Conservation (phyloP, 2,113 vertebrate genomes). For the Synodontis membranacea region DNA sequence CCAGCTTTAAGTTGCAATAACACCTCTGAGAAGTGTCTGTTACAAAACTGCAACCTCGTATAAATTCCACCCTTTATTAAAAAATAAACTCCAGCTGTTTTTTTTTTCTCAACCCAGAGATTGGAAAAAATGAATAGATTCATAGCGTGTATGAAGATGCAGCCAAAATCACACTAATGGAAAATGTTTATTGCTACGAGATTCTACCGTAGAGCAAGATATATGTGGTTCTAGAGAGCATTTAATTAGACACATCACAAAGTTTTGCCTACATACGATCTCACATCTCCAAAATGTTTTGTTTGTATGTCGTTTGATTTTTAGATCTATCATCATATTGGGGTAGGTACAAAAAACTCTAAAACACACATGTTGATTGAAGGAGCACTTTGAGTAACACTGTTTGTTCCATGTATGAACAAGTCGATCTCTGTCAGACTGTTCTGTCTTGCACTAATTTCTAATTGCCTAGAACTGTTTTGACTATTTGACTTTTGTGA, state of each 20-base stretch:
- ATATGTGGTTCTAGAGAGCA: neutral
- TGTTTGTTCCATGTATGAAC: slow-evolving; percentile 18
- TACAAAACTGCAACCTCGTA: neutral
- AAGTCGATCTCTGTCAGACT: slow-evolving; percentile 7
- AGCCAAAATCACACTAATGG: neutral
- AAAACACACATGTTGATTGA: neutral
- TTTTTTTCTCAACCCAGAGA: neutral
- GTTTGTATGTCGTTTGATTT: neutral
- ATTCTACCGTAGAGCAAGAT: neutral
- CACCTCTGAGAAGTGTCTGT: neutral
- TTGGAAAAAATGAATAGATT: neutral
- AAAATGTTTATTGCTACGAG: neutral
- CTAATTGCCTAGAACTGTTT: neutral
- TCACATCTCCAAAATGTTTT: neutral
- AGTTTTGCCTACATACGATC: neutral
- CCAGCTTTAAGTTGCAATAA: neutral
- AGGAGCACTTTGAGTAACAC: neutral
- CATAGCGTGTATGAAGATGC: neutral
- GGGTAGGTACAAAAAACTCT: neutral
- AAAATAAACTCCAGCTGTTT: neutral
- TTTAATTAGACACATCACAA: neutral
- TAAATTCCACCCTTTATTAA: neutral
- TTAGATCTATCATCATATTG: neutral
- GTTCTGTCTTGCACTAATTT: neutral
- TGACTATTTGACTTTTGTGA: neutral